Evolutionary conservation across 2,888 invertebrate species (phyloP), one percentile per base, ranked within the genome.

Genomic region (Gymnosoma rotundatum): DNA sequence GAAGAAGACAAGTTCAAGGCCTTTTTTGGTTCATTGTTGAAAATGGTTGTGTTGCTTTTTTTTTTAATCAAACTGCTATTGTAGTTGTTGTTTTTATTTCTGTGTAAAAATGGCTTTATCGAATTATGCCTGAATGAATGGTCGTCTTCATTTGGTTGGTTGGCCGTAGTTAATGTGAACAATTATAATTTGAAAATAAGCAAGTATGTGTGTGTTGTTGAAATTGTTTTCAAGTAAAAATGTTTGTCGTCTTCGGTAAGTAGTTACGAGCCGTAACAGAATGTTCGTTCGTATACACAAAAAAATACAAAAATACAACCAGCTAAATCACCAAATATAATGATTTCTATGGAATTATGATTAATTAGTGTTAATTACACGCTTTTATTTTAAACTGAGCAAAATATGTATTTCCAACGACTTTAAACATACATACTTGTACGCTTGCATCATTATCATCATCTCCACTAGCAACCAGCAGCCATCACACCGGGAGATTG

Each of bases 301-400:
- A 36, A 70, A 70, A 32, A 32, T 7, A 32, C 8, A 6, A 32
- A 32, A 63, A 7, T 12, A 58, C 25, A 18, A 42, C 32, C 48
- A 81, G 80, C 73, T 81, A 84, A 84, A 78, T 81, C 81, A 84
- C 64, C 81, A 81, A 84, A 82, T 69, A 76, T 70, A 86, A 85
- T 83, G 72, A 87, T 88, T 88, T 87, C 85, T 83, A 69, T 76
- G 83, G 86, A 87, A 86, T 87, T 87, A 86, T 87, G 87, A 90
- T 90, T 89, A 90, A 91, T 90, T 90, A 88, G 87, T 87, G 88
- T 89, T 90, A 90, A 91, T 90, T 89, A 88, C 88, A 87, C 87
- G 87, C 89, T 81, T 86, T 84, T 75, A 83, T 84, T 85, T 85
- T 72, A 70, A 80, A 50, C 80, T 45, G 63, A 74, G 63, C 78